Conservation (phyloP, 2,113 vertebrate species). For the Spea bombifrons region DNA sequence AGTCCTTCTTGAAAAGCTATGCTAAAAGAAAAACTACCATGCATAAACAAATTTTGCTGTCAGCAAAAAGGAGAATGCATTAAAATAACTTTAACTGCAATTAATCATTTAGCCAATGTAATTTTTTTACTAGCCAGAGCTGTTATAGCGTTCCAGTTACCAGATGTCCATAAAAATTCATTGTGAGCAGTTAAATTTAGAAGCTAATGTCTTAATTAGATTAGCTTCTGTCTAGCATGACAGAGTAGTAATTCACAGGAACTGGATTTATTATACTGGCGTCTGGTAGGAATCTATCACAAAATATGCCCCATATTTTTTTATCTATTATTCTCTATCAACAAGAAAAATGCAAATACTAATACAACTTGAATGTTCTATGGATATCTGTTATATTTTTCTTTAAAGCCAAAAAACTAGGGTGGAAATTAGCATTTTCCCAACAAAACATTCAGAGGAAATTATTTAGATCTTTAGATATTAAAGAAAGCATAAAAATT, state of each 20-base stretch:
- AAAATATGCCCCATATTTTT: constrained; percentile 60
- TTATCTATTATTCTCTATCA: constrained; percentile 64
- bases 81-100: constrained; percentile 52
- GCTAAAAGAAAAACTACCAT: background rate
- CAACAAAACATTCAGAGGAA: too few relatives aligned
- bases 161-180: constrained; percentile 75
- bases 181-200: constrained; percentile 77
- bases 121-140: constrained; percentile 63
- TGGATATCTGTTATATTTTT: background rate
- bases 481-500: too few relatives aligned
- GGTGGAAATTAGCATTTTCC: too few relatives aligned
- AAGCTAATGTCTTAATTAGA: constrained; percentile 76
- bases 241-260: constrained; percentile 65
- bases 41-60: background rate
- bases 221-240: constrained; percentile 72
- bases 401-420: background rate
- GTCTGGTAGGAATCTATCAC: constrained; percentile 75
- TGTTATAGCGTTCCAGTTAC: constrained; percentile 65
- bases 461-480: too few relatives aligned
- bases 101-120: constrained; percentile 64
- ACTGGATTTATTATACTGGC: constrained; percentile 69
- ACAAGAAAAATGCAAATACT: constrained; percentile 39
- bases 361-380: background rate
- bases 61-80: constrained; percentile 28
- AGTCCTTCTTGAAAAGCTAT: background rate